Percentiles rank a stretch among this genome's conserved stretches.
These are phyloP conservation scores for Eurytoma adleriae DNA, from an alignment of 2,888 invertebrate species.

Conservation along the genomic window DNA sequence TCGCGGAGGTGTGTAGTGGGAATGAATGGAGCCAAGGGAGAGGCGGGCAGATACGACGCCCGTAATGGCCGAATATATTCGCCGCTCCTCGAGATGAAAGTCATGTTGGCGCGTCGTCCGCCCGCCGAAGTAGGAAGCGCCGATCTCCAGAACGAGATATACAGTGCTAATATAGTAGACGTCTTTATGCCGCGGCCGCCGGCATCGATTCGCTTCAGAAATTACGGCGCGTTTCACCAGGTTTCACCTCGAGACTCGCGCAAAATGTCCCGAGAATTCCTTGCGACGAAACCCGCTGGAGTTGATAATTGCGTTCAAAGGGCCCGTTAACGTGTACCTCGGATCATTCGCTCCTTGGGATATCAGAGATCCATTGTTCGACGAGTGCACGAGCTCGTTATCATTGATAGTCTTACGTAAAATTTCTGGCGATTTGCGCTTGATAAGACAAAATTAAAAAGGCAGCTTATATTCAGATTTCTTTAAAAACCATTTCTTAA, in stretches of 20 bases:
- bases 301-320: slow-evolving; percentile 21
- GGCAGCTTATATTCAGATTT: no score
- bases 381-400: no score
- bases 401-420: no score
- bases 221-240: slow-evolving; percentile 28
- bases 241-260: no score
- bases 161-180: slow-evolving; percentile 39
- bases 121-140: slow-evolving; percentile 50
- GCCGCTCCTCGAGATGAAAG: slow-evolving; percentile 54
- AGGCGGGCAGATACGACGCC: slow-evolving; percentile 30
- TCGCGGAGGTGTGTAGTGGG: slow-evolving; percentile 15
- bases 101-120: slow-evolving; percentile 43
- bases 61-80: slow-evolving; percentile 45
- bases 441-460: no score
- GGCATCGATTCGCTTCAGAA: slow-evolving; percentile 39
- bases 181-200: neutral
- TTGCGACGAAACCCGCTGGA: neutral
- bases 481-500: no score
- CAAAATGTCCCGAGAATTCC: no score
- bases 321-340: no score
- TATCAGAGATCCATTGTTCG: no score
- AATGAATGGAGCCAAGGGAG: slow-evolving; percentile 36
- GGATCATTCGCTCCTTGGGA: no score
- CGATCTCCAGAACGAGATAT: slow-evolving; percentile 55
- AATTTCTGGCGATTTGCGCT: no score